Evolutionary conservation across 2,113 vertebrate genomes (phyloP).

Genomic region (Carassius carassius): DNA sequence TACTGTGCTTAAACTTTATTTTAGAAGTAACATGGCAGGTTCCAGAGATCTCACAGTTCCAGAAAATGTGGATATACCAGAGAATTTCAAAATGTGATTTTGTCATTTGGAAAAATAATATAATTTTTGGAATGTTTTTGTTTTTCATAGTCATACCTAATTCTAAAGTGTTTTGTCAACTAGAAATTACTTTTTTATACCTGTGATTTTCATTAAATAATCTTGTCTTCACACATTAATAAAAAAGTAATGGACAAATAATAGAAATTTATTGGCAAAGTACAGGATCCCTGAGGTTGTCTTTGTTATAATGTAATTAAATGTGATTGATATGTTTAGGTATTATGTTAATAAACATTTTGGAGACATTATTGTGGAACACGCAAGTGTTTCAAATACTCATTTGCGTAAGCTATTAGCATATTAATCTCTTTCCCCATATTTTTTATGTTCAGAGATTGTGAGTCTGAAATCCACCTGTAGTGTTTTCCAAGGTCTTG

Average conservation of each 20-base stretch:
- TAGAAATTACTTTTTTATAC: not conserved
- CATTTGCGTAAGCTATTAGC: not conserved
- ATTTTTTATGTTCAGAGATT: not conserved
- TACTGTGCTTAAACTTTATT: not conserved
- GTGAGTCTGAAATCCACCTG: not conserved
- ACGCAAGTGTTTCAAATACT: not conserved
- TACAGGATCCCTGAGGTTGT: not conserved
- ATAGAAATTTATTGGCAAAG: not conserved
- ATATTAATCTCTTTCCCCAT: not conserved
- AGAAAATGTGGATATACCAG: not conserved
- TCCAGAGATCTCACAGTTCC: not conserved
- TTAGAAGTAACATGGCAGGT: not conserved
- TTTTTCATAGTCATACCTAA: not conserved
- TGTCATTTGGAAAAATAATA: not conserved
- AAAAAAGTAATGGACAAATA: not conserved
- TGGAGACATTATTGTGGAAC: not conserved
- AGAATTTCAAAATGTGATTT: not conserved
- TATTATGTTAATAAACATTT: not conserved
- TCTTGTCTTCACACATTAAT: not conserved
- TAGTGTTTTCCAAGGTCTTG: not conserved
- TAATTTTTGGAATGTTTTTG: not conserved
- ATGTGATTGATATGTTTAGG: not conserved
- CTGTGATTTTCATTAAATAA: not conserved
- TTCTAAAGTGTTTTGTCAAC: not conserved
- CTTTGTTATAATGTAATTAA: not conserved